Base-by-base conservation (phyloP, 2,797 vertebrate species). In the Emys orbicularis region DNA sequence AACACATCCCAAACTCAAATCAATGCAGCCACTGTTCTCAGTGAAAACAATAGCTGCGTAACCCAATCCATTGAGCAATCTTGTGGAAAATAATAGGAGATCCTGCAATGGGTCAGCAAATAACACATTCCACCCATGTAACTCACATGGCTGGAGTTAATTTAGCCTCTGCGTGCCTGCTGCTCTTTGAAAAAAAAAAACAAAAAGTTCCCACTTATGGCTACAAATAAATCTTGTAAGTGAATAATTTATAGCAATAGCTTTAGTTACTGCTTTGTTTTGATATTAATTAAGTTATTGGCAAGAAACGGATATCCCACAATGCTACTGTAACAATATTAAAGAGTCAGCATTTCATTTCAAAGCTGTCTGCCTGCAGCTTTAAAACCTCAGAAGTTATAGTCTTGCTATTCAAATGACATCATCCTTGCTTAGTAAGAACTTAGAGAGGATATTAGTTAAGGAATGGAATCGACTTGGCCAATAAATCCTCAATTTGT, bases 311-410 rank as follows among this genome's bases (percentile, higher is more conserved):
- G 59, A 65, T 82, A 80, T 5, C 57, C 68, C 50, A 90, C 25
- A 81, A 9, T 81, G 81, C 77, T 94, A 88, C 80, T 23, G n/a
- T 0, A 88, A 87, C 41, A 84, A 76, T 83, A 91, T 68, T 68
- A 21, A 68, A 68, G n/a, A 68, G 9, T 68, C 65, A 21, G 34
- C n/a, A 68, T 96, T 95, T 96, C 79, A 93, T 47, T 86, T 29
- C 84, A 95, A 92, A 90, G 79, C 56, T 81, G 87, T 89, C 59
- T 81, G 76, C 41, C 68, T 86, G 86, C 83, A 90, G 37, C 85
- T 95, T 95, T 87, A 87, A 34, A 76, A 72, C 50, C 18, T 94
- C 86, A 87, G 88, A 96, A 92, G 79, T 96, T 93, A 94, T 18
- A 86, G 61, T 89, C 68, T 89, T 94, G 79, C 49, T 91, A 87